Conservation (phyloP, 1,140 invertebrate genomes). For the Nasonia longicornis region DNA sequence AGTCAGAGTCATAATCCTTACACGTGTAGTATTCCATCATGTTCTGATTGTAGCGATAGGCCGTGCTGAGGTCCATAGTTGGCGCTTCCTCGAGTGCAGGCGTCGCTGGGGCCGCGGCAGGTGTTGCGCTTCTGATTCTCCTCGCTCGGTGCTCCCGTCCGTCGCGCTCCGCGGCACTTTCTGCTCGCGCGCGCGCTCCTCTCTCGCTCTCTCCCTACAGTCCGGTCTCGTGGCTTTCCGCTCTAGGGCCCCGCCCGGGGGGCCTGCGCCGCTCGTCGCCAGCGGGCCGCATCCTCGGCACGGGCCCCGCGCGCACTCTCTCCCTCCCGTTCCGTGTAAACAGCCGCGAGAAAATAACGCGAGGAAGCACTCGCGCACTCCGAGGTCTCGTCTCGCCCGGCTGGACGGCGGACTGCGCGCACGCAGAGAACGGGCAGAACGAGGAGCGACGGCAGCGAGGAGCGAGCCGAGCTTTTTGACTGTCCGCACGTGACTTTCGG, state of each 20-base stretch:
- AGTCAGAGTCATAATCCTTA: conserved; percentile 74
- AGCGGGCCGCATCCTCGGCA: background rate
- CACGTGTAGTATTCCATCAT: conserved; percentile 99
- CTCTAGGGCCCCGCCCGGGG: background rate
- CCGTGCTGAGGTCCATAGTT: conserved; percentile 89
- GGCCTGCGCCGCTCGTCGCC: background rate
- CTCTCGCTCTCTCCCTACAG: background rate
- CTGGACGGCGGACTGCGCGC: conserved; percentile 43
- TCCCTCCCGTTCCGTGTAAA: too few relatives aligned
- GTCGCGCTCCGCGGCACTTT: background rate
- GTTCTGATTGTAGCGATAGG: conserved; percentile 96
- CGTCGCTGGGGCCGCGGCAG: background rate
- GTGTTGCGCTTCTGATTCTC: background rate
- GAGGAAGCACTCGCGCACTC: conserved; percentile 54
- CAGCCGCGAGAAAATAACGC: background rate
- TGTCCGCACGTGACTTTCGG: conserved; percentile 66
- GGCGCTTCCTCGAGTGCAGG: conserved; percentile 21
- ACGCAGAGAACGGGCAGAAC: background rate
- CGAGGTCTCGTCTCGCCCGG: conserved; percentile 51
- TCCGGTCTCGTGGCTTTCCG: conserved; percentile 4
- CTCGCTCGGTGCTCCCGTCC: background rate
- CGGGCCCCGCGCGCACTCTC: background rate
- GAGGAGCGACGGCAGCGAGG: too few relatives aligned
- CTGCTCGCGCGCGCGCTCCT: background rate
- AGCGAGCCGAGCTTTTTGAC: conserved; percentile 54